Percentiles rank a stretch among this genome's conserved stretches.
These are phyloP conservation scores for Scaptomyza caliginosa DNA, from an alignment of 2,888 invertebrate species.

Conservation along the genomic window DNA sequence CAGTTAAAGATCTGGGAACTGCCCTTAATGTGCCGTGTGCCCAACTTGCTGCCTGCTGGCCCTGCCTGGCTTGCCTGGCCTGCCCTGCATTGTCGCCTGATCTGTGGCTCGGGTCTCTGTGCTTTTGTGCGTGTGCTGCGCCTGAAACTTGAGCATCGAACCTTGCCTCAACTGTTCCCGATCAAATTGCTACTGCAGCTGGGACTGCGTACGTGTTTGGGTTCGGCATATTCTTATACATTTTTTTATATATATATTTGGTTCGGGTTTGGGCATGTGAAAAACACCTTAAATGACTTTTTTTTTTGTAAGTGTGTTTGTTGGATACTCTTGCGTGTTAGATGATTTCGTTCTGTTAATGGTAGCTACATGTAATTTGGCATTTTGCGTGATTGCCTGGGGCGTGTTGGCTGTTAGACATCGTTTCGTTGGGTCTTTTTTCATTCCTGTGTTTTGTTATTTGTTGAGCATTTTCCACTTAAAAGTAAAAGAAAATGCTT, in stretches of 20 bases:
- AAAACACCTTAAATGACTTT: slow-evolving; percentile 77
- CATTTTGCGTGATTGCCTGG: slow-evolving; percentile 81
- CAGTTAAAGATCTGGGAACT: slow-evolving; percentile 42
- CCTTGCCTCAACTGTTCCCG: slow-evolving; percentile 26
- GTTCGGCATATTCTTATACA: neutral
- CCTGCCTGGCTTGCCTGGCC: neutral
- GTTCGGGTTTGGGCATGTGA: slow-evolving; percentile 56
- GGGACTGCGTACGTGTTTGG: slow-evolving; percentile 5
- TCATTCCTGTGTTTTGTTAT: slow-evolving; percentile 18
- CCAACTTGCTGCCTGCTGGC: neutral
- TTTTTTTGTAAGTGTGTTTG: slow-evolving; percentile 28
- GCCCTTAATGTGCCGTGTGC: slow-evolving; percentile 2
- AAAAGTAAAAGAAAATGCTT: slow-evolving; percentile 62
- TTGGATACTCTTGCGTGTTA: slow-evolving; percentile 68
- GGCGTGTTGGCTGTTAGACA: slow-evolving; percentile 73
- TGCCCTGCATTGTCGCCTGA: slow-evolving; percentile 27
- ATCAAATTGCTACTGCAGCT: slow-evolving; percentile 53
- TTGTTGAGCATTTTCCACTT: slow-evolving; percentile 59
- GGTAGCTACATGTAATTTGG: slow-evolving; percentile 71
- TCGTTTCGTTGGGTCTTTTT: slow-evolving; percentile 36
- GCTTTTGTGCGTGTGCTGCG: slow-evolving; percentile 36
- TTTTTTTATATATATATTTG: slow-evolving; percentile 1
- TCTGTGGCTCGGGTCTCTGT: slow-evolving; percentile 23
- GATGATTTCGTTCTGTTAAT: slow-evolving; percentile 72
- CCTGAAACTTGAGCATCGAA: slow-evolving; percentile 57